Evolutionary conservation across 2,888 invertebrate species (phyloP).

Genomic region (Agrypnus murinus): DNA sequence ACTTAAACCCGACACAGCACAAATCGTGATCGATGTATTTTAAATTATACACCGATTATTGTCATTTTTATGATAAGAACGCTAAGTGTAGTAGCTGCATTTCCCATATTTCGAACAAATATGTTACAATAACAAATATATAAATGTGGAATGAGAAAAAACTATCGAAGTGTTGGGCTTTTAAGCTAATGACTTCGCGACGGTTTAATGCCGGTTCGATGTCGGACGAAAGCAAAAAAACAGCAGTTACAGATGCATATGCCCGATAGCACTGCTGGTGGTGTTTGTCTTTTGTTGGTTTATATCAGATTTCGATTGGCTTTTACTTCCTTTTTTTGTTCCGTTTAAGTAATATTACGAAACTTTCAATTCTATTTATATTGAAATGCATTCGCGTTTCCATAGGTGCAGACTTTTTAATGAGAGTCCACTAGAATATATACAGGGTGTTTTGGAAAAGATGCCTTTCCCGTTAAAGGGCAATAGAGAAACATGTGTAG

Average conservation of each 20-base stretch:
- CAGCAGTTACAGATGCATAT: conserved; percentile 23
- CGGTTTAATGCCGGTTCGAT: conserved; percentile 27
- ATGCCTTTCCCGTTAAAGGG: no score
- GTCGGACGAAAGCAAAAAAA: conserved; percentile 20
- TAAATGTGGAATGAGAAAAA: neutral
- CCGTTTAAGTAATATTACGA: neutral
- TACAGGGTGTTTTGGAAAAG: no score
- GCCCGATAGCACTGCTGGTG: conserved; percentile 14
- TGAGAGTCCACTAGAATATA: no score
- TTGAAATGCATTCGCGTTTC: conserved; percentile 3
- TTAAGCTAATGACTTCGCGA: conserved; percentile 30
- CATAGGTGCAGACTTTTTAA: conserved; percentile 22
- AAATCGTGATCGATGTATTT: conserved; percentile 19
- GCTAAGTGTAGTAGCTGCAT: neutral
- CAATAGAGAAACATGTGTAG: no score
- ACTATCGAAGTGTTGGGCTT: conserved; percentile 9
- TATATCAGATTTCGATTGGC: conserved; percentile 24
- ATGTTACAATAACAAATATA: no score
- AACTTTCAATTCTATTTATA: conserved; percentile 11
- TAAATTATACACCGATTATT: conserved; percentile 13
- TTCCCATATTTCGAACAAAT: neutral
- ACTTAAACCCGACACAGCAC: no score
- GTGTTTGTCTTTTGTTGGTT: conserved; percentile 12
- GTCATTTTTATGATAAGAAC: neutral
- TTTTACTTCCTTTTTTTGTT: conserved; percentile 5